Conservation (phyloP, 2,113 vertebrate species). For the Isichthys henryi region DNA sequence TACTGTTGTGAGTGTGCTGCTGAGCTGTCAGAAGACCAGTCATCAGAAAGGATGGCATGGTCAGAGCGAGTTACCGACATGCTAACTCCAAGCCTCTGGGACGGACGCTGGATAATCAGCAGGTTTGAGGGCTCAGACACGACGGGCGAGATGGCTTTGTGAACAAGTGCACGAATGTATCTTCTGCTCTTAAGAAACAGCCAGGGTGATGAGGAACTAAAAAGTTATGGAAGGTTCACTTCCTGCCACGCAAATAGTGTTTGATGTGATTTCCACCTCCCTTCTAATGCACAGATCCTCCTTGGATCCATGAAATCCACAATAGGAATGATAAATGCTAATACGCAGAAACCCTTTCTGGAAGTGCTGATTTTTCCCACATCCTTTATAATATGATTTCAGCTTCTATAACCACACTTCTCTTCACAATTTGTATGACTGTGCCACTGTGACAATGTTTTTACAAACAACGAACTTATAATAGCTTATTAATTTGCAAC, state of each 20-base stretch:
- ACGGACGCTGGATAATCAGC: not conserved
- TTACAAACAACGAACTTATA: not conserved
- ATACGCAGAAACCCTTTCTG: not conserved
- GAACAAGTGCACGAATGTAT: not conserved
- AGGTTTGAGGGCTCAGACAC: not conserved
- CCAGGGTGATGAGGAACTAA: not conserved
- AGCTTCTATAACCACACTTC: not conserved
- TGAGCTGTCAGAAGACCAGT: not conserved
- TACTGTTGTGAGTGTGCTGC: not conserved
- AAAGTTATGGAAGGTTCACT: not conserved
- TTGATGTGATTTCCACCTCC: not conserved
- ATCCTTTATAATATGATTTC: not conserved
- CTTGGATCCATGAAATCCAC: not conserved
- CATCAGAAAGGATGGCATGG: not conserved
- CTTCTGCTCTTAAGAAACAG: not conserved
- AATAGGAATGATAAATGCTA: not conserved
- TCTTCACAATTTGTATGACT: not conserved
- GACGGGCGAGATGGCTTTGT: not conserved
- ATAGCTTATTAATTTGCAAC: not conserved
- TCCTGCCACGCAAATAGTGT: not conserved
- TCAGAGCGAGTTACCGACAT: not conserved
- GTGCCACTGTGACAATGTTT: not conserved
- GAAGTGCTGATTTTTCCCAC: not conserved
- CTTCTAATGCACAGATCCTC: not conserved
- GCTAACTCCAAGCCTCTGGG: not conserved